Conservation (phyloP, 2,888 invertebrate genomes). For the Plutella xylostella region DNA sequence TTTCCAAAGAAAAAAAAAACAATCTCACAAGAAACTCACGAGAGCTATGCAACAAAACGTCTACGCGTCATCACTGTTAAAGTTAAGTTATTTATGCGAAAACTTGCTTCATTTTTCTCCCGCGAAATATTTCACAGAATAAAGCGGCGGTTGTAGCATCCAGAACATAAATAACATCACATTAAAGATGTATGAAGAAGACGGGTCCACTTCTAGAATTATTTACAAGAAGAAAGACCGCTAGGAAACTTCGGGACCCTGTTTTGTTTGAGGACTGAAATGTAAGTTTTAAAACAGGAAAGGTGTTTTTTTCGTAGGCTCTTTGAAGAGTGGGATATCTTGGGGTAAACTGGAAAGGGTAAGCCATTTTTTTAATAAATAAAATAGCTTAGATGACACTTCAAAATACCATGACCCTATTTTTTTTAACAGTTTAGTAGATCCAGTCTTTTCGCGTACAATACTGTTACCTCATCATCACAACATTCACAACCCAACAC, state of each 20-base stretch:
- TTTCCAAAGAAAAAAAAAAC: conserved; percentile 17
- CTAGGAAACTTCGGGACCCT: neutral
- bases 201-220: conserved; percentile 34
- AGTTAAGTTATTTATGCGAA: conserved; percentile 53
- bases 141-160: conserved; percentile 31
- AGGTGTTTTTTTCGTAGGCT: too few relatives aligned
- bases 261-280: too few relatives aligned
- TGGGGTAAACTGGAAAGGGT: too few relatives aligned
- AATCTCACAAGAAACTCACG: conserved; percentile 26
- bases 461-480: too few relatives aligned
- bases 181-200: conserved; percentile 47
- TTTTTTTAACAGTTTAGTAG: too few relatives aligned
- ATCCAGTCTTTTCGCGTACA: too few relatives aligned
- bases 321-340: too few relatives aligned
- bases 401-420: too few relatives aligned
- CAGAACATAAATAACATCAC: conserved; percentile 38
- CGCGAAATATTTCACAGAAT: conserved; percentile 33
- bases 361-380: too few relatives aligned
- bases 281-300: too few relatives aligned
- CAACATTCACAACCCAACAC: too few relatives aligned
- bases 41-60: conserved; percentile 36
- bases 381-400: too few relatives aligned
- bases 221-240: conserved; percentile 23
- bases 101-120: conserved; percentile 62
- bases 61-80: conserved; percentile 37